A percentile compares a stretch with the other conserved stretches of the same genome.
Conservation (phyloP, 2,888 invertebrate genomes). For the Cephonodes hylas region DNA sequence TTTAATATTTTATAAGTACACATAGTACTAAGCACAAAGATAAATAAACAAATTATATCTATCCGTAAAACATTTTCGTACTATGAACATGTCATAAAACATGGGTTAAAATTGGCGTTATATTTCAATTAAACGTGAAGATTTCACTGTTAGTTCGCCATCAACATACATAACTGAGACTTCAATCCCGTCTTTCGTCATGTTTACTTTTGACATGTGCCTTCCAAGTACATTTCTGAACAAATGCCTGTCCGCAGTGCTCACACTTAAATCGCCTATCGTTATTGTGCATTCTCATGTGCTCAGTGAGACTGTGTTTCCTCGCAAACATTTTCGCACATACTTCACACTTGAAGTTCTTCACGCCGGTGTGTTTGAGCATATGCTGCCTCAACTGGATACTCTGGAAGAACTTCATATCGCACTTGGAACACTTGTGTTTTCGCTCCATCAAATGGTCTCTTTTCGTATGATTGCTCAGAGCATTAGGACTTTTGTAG, state of each 20-base stretch:
- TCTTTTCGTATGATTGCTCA: conserved; percentile 37
- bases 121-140: no score
- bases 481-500: conserved; percentile 29
- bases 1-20: no score
- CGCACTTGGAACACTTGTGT: conserved; percentile 37
- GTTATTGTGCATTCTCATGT: conserved; percentile 31
- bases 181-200: not conserved
- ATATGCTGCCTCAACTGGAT: conserved; percentile 38
- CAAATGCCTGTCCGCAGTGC: conserved; percentile 37
- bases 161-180: no score
- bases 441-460: conserved; percentile 52
- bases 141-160: no score
- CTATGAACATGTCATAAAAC: no score
- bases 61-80: no score
- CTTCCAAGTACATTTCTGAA: conserved; percentile 31
- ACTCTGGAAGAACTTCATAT: conserved; percentile 36
- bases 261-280: conserved; percentile 38
- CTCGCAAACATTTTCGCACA: conserved; percentile 36
- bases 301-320: conserved; percentile 30
- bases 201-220: conserved; percentile 22
- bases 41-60: no score
- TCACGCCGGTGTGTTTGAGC: conserved; percentile 36
- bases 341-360: conserved; percentile 33
- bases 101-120: no score
- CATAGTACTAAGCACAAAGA: no score